Base-by-base conservation (phyloP, 2,888 invertebrate species). In the Calliphora vomitoria region DNA sequence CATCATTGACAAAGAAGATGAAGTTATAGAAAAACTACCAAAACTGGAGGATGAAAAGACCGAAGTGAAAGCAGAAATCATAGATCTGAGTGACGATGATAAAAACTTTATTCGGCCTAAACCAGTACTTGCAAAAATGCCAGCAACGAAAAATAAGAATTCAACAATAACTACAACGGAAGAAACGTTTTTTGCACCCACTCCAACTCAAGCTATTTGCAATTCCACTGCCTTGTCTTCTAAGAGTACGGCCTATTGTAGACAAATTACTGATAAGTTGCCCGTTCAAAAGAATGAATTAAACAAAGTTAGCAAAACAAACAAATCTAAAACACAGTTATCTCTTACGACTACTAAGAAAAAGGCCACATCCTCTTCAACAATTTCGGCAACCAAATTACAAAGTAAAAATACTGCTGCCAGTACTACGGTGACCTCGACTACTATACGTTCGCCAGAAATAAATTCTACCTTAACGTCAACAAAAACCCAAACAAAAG, bases 151-250 rank as follows among this genome's bases (percentile, higher is more conserved):
- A 8, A 20, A 4, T 31, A 75, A 62, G 47, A 62, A 64, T 44
- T 15, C n/a, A 8, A n/a, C 35, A 35, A 68, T 15, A 66, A 10
- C n/a, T 20, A 31, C 11, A 5, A 81, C 87, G 0, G 89, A 90
- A 25, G 86, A 89, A 31, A 86, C 89, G 5, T 87, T 89, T 13
- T 90, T 93, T 41, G 85, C 89, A 13, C 60, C 83, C 4, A 72
- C 85, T 20, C 11, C 90, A 89, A 35, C 88, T 89, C 53, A 88
- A 38, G 89, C 88, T 41, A 89, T 90, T 64, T 92, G 90, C 80
- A 92, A 92, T 68, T 92, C 92, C 0, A 93, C 92, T 8, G 92
- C 92, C 0, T 4, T 92, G 15, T 60, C 64, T 5, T 83, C 86
- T 55, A 87, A 88, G n/a, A 87, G 86, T 11, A 38, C 11, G 8